Evolutionary conservation across 2,113 vertebrate species (phyloP).

Genomic region (Epinephelus fuscoguttatus): DNA sequence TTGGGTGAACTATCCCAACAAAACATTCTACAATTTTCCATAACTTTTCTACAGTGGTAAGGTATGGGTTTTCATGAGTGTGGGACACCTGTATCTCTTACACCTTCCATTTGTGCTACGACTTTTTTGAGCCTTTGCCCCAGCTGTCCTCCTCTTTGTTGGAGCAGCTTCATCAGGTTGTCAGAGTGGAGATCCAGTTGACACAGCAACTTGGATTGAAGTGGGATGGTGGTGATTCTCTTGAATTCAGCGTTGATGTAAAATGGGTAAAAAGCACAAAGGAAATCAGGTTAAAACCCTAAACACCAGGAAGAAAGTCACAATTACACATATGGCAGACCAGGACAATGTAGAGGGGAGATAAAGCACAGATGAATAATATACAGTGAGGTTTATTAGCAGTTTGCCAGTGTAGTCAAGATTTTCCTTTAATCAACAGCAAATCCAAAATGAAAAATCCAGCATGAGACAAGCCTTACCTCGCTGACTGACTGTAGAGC

Average conservation of each 20-base stretch:
- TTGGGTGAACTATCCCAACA: too few species aligned
- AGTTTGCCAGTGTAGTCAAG: background rate
- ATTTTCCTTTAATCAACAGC: background rate
- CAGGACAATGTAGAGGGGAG: background rate
- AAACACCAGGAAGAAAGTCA: slow-evolving; percentile 1
- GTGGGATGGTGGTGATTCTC: slow-evolving; percentile 40
- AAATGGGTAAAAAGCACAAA: background rate
- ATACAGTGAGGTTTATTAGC: background rate
- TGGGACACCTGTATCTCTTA: slow-evolving; percentile 19
- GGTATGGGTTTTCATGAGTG: too few species aligned
- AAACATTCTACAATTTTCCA: too few species aligned
- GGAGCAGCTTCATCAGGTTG: slow-evolving; percentile 29
- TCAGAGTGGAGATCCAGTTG: slow-evolving; percentile 45
- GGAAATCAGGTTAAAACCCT: background rate
- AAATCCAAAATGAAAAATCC: background rate
- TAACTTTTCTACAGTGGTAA: too few species aligned
- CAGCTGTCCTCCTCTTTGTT: slow-evolving; percentile 34
- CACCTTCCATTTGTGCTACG: background rate
- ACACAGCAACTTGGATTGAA: slow-evolving; percentile 44
- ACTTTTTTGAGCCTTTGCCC: slow-evolving; percentile 16
- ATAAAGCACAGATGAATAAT: slow-evolving; percentile 13
- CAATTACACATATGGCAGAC: slow-evolving; percentile 12
- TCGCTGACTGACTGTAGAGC: background rate
- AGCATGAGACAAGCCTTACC: slow-evolving; percentile 22
- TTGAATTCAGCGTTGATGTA: slow-evolving; percentile 17